phyloP scores from a whole-genome alignment of 2,797 vertebrate genomes.

The Clarias laeviceps region DNA sequence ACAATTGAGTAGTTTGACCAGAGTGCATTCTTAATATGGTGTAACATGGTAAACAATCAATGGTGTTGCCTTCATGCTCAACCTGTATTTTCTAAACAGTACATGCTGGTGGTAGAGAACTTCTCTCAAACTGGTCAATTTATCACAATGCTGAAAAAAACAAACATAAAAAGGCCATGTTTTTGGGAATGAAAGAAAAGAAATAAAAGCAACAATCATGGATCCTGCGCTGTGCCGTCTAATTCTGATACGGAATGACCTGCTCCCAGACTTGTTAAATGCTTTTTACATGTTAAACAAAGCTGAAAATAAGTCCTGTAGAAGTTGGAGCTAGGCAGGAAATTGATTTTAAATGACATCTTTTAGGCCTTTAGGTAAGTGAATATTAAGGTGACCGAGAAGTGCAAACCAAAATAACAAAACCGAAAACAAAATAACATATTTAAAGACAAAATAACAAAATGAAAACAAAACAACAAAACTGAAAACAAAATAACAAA shows the following conservation, averaged over 20 bases:
- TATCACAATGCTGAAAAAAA: background rate
- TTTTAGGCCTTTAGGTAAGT: background rate
- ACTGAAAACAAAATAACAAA: no score
- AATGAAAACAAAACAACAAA: no score
- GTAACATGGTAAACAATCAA: constrained; percentile 28
- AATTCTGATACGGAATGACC: no score
- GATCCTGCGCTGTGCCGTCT: background rate
- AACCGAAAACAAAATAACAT: no score
- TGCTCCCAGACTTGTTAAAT: background rate
- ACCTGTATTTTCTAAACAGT: constrained; percentile 15
- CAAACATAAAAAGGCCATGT: background rate
- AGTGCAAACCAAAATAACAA: no score
- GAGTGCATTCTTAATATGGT: background rate
- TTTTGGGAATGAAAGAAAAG: background rate
- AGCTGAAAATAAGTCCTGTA: background rate
- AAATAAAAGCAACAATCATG: background rate
- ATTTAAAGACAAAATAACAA: no score
- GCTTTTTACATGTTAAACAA: background rate
- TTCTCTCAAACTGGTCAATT: background rate
- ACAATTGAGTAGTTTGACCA: constrained; percentile 6
- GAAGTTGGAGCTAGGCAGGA: background rate
- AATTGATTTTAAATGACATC: background rate
- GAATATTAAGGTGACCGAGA: no score
- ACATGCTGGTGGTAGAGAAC: constrained; percentile 2
- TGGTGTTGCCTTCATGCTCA: background rate